phyloP scores from a whole-genome alignment of 1,140 invertebrate species.

The Chionoecetes opilio region DNA sequence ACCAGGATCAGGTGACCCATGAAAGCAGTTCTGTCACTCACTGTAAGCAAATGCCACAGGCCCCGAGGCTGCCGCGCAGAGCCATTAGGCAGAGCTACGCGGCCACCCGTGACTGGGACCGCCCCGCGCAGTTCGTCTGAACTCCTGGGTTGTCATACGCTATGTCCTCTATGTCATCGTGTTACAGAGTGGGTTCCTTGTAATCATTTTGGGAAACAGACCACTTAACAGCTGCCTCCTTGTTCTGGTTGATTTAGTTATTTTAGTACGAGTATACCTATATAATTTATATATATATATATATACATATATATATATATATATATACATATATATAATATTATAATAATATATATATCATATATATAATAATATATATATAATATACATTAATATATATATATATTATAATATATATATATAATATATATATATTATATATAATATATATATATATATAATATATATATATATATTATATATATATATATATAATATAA shows the following conservation, averaged over 20 bases:
- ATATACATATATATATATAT: slow-evolving; percentile 40
- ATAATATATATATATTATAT: slow-evolving; percentile 33
- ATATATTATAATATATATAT: slow-evolving; percentile 56
- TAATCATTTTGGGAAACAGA: no score
- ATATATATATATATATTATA: no score
- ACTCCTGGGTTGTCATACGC: no score
- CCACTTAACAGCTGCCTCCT: no score
- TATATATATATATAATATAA: no score
- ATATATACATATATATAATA: slow-evolving; percentile 54
- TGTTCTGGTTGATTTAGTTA: neutral
- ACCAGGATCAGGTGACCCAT: neutral
- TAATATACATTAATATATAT: no score
- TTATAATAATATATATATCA: no score
- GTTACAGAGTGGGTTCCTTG: no score
- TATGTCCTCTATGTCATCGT: no score
- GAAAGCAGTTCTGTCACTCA: neutral
- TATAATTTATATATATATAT: no score
- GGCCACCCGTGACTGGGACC: neutral
- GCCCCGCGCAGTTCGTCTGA: neutral
- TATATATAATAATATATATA: no score
- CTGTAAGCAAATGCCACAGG: slow-evolving; percentile 62
- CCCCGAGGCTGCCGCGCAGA: slow-evolving; percentile 64
- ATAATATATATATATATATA: no score
- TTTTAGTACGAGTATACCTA: neutral
- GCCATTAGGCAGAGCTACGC: slow-evolving; percentile 35